Base-by-base conservation (phyloP, 2,888 invertebrate species). In the Philhelius pedissequus region DNA sequence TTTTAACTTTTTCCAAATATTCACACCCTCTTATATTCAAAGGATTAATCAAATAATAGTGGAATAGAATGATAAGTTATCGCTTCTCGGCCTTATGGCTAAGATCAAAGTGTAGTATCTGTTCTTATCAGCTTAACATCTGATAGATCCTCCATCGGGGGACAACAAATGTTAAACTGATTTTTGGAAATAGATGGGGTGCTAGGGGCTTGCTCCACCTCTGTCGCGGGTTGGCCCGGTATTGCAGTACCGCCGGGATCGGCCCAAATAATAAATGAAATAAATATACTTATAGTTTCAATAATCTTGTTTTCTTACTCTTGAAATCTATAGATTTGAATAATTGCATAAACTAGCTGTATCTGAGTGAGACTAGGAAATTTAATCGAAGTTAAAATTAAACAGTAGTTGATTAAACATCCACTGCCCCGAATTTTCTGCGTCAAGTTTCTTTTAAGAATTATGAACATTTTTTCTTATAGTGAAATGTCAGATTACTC, bases 61-160 rank as follows among this genome's bases (percentile, higher is more conserved):
- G 20, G 13, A 7, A 6, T 2, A 22, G 6, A 0, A 6, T 0
- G 2, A 2, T 5, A 6, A 48, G 48, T 48, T 48, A 48, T 48
- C 48, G 48, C 48, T 48, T 48, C 48, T 48, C 48, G 48, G 48
- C 48, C 48, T 48, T 48, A 48, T 48, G 48, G 48, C 48, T 48
- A 48, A 48, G 48, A 48, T 48, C 48, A 48, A 48, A 48, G 48
- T 48, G 48, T 48, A 48, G 48, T 48, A 48, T 48, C 48, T 48
- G 48, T 48, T 48, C 48, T 48, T 48, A 48, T 48, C 48, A 48
- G 48, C 48, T 48, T 48, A 48, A 48, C 48, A 48, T 48, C 48
- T 48, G 48, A 48, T 48, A 48, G 48, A 48, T 48, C 48, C 22
- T 22, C 48, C 48, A 48, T 48, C 48, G 48, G 48, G 48, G 48